Conservation (phyloP, 1,140 invertebrate species). For the Drosophila miranda region DNA sequence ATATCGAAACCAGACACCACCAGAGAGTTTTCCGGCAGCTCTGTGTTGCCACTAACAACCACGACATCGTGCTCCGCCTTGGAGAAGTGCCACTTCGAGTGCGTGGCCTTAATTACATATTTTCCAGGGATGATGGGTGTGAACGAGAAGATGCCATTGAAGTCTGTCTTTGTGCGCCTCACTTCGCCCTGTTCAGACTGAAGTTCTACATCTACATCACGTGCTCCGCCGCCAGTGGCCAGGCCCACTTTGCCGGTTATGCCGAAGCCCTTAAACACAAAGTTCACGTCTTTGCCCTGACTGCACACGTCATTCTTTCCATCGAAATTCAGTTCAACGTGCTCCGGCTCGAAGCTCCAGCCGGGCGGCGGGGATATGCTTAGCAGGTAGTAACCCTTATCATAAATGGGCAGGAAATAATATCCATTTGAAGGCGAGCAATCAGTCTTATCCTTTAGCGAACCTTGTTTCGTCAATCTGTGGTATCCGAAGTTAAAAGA, state of each 20-base stretch:
- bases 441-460: slow-evolving; percentile 97
- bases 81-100: slow-evolving; percentile 84
- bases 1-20: slow-evolving; percentile 93
- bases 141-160: slow-evolving; percentile 92
- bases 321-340: slow-evolving; percentile 92
- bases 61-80: slow-evolving; percentile 83
- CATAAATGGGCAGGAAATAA: slow-evolving; percentile 98
- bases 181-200: slow-evolving; percentile 85
- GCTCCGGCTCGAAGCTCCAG: slow-evolving; percentile 96
- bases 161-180: slow-evolving; percentile 87
- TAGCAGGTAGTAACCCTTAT: slow-evolving; percentile 95
- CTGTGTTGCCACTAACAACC: slow-evolving; percentile 91
- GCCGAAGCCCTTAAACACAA: slow-evolving; percentile 97
- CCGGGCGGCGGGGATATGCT: slow-evolving; percentile 94
- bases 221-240: slow-evolving; percentile 87
- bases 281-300: slow-evolving; percentile 96
- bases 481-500: slow-evolving; percentile 56
- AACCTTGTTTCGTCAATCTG: slow-evolving; percentile 96
- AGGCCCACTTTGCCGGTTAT: slow-evolving; percentile 92
- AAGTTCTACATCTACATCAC: slow-evolving; percentile 89
- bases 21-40: slow-evolving; percentile 86
- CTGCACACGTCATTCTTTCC: slow-evolving; percentile 93
- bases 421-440: slow-evolving; percentile 99
- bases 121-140: slow-evolving; percentile 94
- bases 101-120: slow-evolving; percentile 91